Conservation (phyloP, 1,140 invertebrate species). For the Drosophila nebulosa region DNA sequence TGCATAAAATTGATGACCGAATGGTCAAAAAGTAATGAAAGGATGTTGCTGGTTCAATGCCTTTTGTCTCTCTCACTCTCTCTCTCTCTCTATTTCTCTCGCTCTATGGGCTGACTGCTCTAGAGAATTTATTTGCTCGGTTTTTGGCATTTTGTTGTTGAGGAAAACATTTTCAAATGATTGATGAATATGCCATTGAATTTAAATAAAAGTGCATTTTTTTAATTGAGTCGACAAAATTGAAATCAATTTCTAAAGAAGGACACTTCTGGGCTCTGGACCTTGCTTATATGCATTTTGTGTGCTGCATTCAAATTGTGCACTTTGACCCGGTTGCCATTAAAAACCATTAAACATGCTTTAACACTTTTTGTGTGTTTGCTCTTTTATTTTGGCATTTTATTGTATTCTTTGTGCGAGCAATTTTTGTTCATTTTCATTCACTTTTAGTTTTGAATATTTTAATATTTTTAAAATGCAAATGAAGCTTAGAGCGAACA, state of each 20-base stretch:
- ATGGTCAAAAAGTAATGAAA: constrained; percentile 17
- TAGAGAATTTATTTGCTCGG: constrained; percentile 24
- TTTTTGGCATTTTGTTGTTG: constrained; percentile 20
- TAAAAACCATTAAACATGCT: constrained; percentile 38
- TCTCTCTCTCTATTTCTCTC: neutral
- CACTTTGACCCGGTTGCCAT: constrained; percentile 4
- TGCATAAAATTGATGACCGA: constrained; percentile 47
- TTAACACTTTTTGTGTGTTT: constrained; percentile 32
- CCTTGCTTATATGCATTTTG: constrained; percentile 7
- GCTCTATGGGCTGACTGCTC: neutral
- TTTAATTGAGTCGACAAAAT: constrained; percentile 21
- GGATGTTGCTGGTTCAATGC: constrained; percentile 21
- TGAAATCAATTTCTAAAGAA: constrained; percentile 16
- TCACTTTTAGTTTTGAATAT: neutral
- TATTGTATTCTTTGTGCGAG: neutral
- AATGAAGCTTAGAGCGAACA: neutral
- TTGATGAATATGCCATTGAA: constrained; percentile 43
- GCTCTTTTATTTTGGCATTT: neutral
- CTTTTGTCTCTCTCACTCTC: constrained; percentile 24
- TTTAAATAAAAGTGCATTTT: neutral
- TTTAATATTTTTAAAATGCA: neutral
- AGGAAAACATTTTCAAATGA: constrained; percentile 19
- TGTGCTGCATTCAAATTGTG: constrained; percentile 17
- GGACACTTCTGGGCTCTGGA: neutral
- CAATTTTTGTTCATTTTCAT: constrained; percentile 6